Evolutionary conservation across 2,113 vertebrate species (phyloP).

Genomic region (Orthonyx spaldingii): DNA sequence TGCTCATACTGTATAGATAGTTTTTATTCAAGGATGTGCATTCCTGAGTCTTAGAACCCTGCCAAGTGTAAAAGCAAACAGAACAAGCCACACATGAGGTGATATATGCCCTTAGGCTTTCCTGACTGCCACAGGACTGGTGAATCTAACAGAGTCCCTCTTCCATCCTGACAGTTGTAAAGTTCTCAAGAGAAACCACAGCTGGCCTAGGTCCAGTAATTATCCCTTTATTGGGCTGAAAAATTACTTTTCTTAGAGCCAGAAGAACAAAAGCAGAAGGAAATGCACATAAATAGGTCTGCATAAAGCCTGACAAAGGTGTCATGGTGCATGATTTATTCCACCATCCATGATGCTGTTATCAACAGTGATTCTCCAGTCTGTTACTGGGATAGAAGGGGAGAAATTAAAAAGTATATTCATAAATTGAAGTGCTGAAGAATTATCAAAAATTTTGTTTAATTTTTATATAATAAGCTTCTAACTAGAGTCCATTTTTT

Average conservation of each 20-base stretch:
- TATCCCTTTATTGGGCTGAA: background rate
- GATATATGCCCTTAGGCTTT: slow-evolving; percentile 30
- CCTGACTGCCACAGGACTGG: background rate
- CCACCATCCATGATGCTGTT: background rate
- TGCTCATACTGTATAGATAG: slow-evolving; percentile 42
- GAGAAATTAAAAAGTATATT: background rate
- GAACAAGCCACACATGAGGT: slow-evolving; percentile 26
- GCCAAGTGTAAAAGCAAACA: slow-evolving; percentile 60
- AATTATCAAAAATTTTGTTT: background rate
- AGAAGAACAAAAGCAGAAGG: background rate
- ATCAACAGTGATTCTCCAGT: background rate
- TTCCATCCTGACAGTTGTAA: background rate
- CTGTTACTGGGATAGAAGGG: background rate
- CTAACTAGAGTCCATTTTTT: background rate
- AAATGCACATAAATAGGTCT: background rate
- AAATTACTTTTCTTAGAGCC: background rate
- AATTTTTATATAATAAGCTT: background rate
- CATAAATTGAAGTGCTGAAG: background rate
- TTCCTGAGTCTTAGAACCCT: slow-evolving; percentile 31
- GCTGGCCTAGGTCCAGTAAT: slow-evolving; percentile 7
- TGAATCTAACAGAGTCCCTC: background rate
- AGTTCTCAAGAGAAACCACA: slow-evolving; percentile 31
- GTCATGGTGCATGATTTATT: background rate
- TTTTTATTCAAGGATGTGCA: slow-evolving; percentile 44
- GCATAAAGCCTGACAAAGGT: background rate